A percentile compares a stretch with the other conserved stretches of the same genome.
These are phyloP conservation scores for Pleuronectes platessa DNA, from an alignment of 2,113 vertebrate genomes.

Conservation along the genomic window DNA sequence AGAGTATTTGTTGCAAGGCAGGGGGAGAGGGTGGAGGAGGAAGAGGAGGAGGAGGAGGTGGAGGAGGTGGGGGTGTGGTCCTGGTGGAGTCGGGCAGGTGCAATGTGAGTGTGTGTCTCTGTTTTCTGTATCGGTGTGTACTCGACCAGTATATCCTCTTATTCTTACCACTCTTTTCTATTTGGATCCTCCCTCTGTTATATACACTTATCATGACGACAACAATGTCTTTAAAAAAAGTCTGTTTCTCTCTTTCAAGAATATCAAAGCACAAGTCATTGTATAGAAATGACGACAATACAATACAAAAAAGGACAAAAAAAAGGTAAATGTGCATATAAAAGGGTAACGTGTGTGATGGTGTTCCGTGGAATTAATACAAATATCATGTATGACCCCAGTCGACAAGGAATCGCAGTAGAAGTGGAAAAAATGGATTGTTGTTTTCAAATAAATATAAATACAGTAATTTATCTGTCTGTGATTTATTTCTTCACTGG, in stretches of 20 bases:
- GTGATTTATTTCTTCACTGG: neutral
- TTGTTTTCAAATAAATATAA: constrained; percentile 87
- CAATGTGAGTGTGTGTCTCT: constrained; percentile 76
- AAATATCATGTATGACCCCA: constrained; percentile 79
- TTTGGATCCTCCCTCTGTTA: constrained; percentile 62
- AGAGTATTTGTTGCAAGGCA: constrained; percentile 70
- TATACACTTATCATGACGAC: constrained; percentile 66
- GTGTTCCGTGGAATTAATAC: constrained; percentile 80
- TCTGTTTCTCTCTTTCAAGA: constrained; percentile 67
- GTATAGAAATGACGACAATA: constrained; percentile 73
- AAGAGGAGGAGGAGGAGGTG: neutral
- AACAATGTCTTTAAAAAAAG: constrained; percentile 78
- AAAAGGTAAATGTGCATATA: constrained; percentile 73
- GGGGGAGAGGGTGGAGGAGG: neutral
- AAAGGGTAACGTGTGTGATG: constrained; percentile 81
- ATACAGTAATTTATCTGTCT: constrained; percentile 50
- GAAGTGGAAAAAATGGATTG: constrained; percentile 80
- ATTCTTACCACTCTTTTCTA: constrained; percentile 71
- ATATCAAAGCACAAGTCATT: constrained; percentile 86
- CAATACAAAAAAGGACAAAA: constrained; percentile 55
- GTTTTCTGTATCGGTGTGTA: constrained; percentile 79
- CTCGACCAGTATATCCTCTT: constrained; percentile 79
- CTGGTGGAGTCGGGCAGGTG: constrained; percentile 63
- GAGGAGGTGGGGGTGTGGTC: neutral
- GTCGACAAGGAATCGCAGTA: constrained; percentile 77